phyloP scores from a whole-genome alignment of 2,888 invertebrate species.

The Sphaerophoria rueppellii region DNA sequence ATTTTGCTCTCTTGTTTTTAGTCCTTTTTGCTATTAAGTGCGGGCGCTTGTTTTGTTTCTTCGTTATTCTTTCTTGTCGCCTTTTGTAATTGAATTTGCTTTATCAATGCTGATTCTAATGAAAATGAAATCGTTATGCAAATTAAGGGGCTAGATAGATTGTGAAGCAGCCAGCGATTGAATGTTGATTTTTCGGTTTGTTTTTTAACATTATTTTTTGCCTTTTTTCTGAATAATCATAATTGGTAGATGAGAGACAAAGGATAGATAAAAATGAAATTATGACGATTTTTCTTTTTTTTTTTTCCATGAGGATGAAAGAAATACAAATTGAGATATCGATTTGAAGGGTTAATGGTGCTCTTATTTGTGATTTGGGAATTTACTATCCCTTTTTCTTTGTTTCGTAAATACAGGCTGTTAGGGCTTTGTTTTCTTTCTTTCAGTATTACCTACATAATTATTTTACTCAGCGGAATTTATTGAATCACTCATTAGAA shows the following conservation, averaged over 20 bases:
- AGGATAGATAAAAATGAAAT: conserved; percentile 14
- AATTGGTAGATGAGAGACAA: not conserved
- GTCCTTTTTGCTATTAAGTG: conserved; percentile 1
- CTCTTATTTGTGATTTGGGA: not conserved
- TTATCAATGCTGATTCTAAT: conserved; percentile 38
- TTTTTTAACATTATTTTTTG: conserved; percentile 9
- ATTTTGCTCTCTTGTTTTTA: not conserved
- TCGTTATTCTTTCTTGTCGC: conserved; percentile 10
- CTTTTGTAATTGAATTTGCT: conserved; percentile 43
- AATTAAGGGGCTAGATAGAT: conserved; percentile 21
- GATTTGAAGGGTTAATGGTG: conserved; percentile 25
- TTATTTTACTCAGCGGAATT: no score
- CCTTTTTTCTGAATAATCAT: not conserved
- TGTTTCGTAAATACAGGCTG: not conserved
- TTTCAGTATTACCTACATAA: not conserved
- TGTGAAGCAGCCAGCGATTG: not conserved
- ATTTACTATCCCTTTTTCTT: conserved; percentile 11
- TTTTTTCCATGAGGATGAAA: not conserved
- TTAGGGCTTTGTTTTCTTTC: not conserved
- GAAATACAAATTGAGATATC: conserved; percentile 16
- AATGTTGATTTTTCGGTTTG: conserved; percentile 14
- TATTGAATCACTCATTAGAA: no score
- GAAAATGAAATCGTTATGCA: conserved; percentile 57
- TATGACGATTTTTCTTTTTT: conserved; percentile 33
- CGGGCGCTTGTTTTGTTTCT: not conserved